phyloP scores from a whole-genome alignment of 2,797 vertebrate species.

The Petrocephalus sullivani region DNA sequence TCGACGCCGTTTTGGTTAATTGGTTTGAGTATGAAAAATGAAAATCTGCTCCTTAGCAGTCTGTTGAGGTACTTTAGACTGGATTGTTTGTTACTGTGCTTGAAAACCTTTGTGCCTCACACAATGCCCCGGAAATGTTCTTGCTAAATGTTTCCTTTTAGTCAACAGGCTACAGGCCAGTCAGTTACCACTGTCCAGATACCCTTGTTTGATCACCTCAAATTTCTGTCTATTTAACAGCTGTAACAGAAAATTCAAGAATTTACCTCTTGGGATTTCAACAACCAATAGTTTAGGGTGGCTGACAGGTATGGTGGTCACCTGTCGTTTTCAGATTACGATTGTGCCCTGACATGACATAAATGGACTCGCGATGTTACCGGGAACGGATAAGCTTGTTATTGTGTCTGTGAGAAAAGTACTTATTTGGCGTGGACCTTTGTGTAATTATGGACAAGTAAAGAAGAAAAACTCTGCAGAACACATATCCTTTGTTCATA shows the following conservation, averaged over 20 bases:
- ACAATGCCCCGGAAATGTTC: background rate
- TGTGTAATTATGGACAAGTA: conserved; percentile 35
- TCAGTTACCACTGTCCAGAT: conserved; percentile 48
- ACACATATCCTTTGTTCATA: conserved; percentile 27
- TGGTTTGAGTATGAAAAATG: no score
- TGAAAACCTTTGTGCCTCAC: background rate
- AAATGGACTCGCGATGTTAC: conserved; percentile 28
- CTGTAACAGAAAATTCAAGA: conserved; percentile 53
- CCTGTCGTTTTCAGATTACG: conserved; percentile 24
- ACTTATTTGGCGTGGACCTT: conserved; percentile 34
- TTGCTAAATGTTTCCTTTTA: conserved; percentile 20
- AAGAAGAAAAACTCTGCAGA: conserved; percentile 36
- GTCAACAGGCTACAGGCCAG: conserved; percentile 18
- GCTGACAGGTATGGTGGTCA: conserved; percentile 22
- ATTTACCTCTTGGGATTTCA: conserved; percentile 6
- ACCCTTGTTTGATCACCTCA: conserved; percentile 31
- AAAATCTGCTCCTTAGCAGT: background rate
- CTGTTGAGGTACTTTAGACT: background rate
- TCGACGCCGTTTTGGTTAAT: background rate
- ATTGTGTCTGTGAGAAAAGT: conserved; percentile 44
- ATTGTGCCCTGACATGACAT: conserved; percentile 26
- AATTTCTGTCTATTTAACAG: conserved; percentile 49
- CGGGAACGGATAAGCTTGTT: conserved; percentile 32
- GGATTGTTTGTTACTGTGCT: no score
- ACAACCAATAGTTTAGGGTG: conserved; percentile 19